Percentiles rank a stretch among this genome's conserved stretches.
phyloP scores from a whole-genome alignment of 2,113 vertebrate species.

The Tyrannus savana region DNA sequence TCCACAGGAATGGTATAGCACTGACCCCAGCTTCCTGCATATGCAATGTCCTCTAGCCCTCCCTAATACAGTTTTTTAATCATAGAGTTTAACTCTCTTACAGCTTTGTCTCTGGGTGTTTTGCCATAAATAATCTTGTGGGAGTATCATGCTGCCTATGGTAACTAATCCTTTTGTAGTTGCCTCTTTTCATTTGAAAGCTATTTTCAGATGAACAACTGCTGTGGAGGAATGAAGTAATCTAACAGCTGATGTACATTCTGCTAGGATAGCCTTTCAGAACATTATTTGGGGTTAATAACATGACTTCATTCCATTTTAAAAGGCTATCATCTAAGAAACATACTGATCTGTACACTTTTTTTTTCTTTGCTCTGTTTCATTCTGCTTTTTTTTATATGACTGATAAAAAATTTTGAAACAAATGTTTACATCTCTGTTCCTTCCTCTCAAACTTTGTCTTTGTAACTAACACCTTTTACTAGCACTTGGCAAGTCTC shows the following conservation, averaged over 20 bases:
- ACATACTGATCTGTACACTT: neutral
- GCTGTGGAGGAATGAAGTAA: constrained; percentile 80
- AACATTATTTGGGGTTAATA: constrained; percentile 76
- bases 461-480: constrained; percentile 23
- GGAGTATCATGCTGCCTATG: constrained; percentile 78
- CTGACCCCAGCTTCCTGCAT: constrained; percentile 15
- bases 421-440: neutral
- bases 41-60: neutral
- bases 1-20: constrained; percentile 85
- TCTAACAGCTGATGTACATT: constrained; percentile 89
- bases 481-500: neutral
- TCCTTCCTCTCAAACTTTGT: neutral
- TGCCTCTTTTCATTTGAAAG: constrained; percentile 81
- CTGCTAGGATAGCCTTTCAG: constrained; percentile 77
- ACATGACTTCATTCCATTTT: constrained; percentile 60
- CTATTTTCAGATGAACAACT: constrained; percentile 94
- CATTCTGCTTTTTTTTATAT: neutral
- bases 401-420: neutral
- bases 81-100: constrained; percentile 52
- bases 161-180: constrained; percentile 89
- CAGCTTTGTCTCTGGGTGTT: constrained; percentile 55
- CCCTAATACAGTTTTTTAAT: constrained; percentile 49
- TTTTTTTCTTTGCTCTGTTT: neutral
- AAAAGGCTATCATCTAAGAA: constrained; percentile 31
- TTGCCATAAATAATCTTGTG: constrained; percentile 81